Evolutionary conservation across 2,797 vertebrate species (phyloP), one percentile per base, ranked within the genome.

Genomic region (Gymnoscopelus microlampas): DNA sequence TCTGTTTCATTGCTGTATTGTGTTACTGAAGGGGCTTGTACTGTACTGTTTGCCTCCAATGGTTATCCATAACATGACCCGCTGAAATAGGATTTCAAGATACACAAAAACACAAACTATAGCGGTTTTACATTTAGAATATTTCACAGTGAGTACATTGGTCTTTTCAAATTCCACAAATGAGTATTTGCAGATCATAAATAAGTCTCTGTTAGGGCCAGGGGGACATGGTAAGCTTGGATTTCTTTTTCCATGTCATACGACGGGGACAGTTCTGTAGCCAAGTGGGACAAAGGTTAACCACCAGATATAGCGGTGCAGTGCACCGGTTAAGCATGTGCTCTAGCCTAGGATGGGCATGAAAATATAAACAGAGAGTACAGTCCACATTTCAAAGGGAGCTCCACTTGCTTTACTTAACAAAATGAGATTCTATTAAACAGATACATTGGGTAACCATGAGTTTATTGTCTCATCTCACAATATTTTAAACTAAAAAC

Each of bases 211-310:
- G 35, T 85, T 66, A 72, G 49, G 29, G 60, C 0, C 65, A 63
- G 66, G n/a, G 2, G 49, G 24, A 73, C 73, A 19, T 71, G 71
- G 80, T 68, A 90, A 60, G 73, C 76, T 74, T 83, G 76, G 79
- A 78, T 91, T 85, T 86, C 86, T 91, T 92, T 94, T 94, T 94
- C 93, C 92, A 93, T 90, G 91, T 91, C 94, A 92, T 82, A 83
- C 92, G 92, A 93, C 90, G 87, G 77, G 39, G 84, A 73, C 81
- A 63, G 80, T n/a, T n/a, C n/a, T n/a, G n/a, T 74, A 71, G 87
- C 84, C 70, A 94, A 93, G 77, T 95, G 84, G 94, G 92, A 81
- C 89, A 95, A 93, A 95, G 94, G 91, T 94, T 91, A 94, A 44
- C 15, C 50, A 77, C 89, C 91, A 90, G 85, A 94, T 93, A 93